phyloP scores from a whole-genome alignment of 2,113 vertebrate genomes.

The Phrynosoma blainvillii region DNA sequence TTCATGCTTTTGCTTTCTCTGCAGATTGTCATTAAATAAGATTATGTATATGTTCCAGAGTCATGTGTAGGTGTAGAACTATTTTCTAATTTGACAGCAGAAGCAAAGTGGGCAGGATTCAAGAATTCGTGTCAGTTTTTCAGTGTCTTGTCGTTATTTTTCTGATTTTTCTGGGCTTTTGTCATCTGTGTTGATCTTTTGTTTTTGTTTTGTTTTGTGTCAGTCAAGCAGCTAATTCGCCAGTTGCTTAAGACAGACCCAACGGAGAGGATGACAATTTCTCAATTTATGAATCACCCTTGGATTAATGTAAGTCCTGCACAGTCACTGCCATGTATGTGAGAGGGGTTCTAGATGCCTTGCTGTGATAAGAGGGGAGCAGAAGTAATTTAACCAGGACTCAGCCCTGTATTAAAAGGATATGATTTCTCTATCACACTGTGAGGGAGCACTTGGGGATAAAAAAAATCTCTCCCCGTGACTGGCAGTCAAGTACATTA shows the following conservation, averaged over 20 bases:
- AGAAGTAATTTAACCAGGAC: slow-evolving; percentile 31
- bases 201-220: slow-evolving; percentile 24
- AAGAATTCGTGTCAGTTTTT: neutral
- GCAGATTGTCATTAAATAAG: neutral
- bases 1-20: neutral
- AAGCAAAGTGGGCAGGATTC: neutral
- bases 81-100: slow-evolving; percentile 28
- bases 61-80: neutral
- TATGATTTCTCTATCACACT: slow-evolving; percentile 45
- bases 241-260: slow-evolving; percentile 96
- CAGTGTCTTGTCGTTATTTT: neutral
- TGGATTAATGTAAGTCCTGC: slow-evolving; percentile 92
- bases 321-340: neutral
- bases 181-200: slow-evolving; percentile 27
- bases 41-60: neutral
- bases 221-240: slow-evolving; percentile 94
- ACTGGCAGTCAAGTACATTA: slow-evolving; percentile 28
- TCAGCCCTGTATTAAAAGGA: slow-evolving; percentile 21
- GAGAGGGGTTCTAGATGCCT: neutral
- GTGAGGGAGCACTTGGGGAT: slow-evolving; percentile 39
- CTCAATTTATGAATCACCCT: slow-evolving; percentile 95
- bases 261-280: slow-evolving; percentile 94
- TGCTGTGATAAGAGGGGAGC: slow-evolving; percentile 1
- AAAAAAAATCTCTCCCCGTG: slow-evolving; percentile 20
- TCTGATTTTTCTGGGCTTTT: neutral